Base-by-base conservation (phyloP, 2,113 vertebrate species). In the Grantiella picta region DNA sequence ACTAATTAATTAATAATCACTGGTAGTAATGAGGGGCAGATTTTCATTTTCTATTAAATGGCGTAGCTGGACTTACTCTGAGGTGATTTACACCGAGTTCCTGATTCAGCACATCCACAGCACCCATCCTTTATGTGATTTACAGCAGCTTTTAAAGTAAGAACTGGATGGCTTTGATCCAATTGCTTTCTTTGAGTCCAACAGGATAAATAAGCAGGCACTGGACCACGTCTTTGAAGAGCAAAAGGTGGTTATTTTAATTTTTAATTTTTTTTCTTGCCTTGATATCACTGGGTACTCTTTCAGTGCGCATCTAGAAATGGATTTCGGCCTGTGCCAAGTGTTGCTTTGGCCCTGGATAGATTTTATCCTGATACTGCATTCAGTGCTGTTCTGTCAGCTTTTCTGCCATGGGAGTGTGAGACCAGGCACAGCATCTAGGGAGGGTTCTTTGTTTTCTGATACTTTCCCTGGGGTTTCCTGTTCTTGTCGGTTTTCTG, bases 181-280 rank as follows among this genome's bases (percentile, higher is more conserved):
- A 88, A 28, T 44, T 56, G 79, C 81, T 82, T 94, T 60, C 63
- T 88, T 71, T 96, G 87, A 95, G 86, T 86, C 71, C 90, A 83
- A 15, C 2, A 6, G 79, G 88, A 92, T 81, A 96, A 93, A 94
- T 86, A 93, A 86, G 82, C 56, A 85, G 88, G 56, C 71, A 91
- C 15, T 60, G 82, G 76, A 92, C 56, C 71, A 76, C 29, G 10
- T 72, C 65, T 84, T 75, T 33, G 10, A 92, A 86, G 31, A 95
- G 50, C 54, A 80, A 94, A 82, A 59, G 42, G 35, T 10, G 10
- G 50, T 52, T 84, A 25, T 64, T 82, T 45, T 24, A 52, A 73
- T 65, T 87, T 38, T 70, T 33, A 61, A 69, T 65, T 28, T 36
- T 29, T 45, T 44, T 73, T 40, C 77, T 65, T 59, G 17, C 61